A percentile compares a stretch with the other conserved stretches of the same genome.
Conservation (phyloP, 2,113 vertebrate genomes). For the Zosterops lateralis region DNA sequence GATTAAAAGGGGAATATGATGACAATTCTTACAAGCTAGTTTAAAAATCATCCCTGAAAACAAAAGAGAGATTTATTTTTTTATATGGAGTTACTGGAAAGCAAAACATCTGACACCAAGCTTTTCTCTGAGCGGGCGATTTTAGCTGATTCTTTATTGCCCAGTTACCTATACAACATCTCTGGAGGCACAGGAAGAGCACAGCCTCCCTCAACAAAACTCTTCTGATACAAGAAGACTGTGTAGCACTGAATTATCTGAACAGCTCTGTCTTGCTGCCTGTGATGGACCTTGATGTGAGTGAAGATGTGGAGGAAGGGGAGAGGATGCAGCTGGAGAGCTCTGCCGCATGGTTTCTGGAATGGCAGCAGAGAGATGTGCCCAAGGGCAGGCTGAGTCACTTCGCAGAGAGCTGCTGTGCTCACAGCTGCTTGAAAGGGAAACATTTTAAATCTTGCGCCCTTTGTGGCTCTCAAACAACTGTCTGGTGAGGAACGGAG, state of each 20-base stretch:
- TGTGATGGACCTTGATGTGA: fast-evolving
- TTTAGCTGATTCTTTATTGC: neutral
- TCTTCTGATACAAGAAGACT: neutral
- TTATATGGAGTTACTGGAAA: neutral
- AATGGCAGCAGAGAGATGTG: neutral
- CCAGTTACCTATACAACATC: fast-evolving
- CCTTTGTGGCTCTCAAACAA: neutral
- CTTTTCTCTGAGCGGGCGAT: neutral
- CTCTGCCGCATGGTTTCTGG: neutral
- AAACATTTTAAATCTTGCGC: neutral
- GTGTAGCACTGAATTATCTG: neutral
- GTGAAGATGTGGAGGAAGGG: neutral
- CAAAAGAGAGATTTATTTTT: neutral
- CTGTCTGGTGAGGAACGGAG: neutral
- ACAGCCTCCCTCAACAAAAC: neutral
- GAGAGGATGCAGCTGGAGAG: neutral
- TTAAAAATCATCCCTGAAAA: neutral
- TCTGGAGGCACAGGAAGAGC: neutral
- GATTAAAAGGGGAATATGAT: neutral
- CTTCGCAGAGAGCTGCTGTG: neutral
- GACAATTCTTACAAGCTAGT: neutral
- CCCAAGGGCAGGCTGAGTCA: slow-evolving; percentile 8
- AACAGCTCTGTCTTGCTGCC: neutral
- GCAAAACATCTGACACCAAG: neutral
- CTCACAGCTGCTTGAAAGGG: neutral